Percentiles rank a stretch among this genome's conserved stretches.
Conservation (phyloP, 2,888 invertebrate genomes). For the Myopa tessellatipennis region DNA sequence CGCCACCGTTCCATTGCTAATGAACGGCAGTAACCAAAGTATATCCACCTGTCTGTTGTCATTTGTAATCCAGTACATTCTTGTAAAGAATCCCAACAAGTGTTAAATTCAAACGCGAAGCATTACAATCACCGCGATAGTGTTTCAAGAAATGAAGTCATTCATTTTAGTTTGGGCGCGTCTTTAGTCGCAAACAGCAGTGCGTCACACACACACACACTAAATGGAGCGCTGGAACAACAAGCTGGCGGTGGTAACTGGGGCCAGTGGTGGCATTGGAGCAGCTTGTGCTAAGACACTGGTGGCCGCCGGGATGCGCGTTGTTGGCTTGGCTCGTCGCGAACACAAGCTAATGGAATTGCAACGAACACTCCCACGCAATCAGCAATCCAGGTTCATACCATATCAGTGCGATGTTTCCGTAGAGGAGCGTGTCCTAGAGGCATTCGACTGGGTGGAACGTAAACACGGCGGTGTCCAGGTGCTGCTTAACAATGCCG, state of each 20-base stretch:
- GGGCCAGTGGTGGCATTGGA: slow-evolving; percentile 76
- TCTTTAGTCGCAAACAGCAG: not conserved
- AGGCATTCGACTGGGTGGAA: slow-evolving; percentile 71
- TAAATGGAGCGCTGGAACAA: slow-evolving; percentile 73
- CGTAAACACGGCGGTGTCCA: slow-evolving; percentile 70
- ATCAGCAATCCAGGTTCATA: slow-evolving; percentile 63
- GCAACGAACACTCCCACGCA: slow-evolving; percentile 52
- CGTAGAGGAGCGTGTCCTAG: slow-evolving; percentile 71
- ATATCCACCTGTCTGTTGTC: not conserved
- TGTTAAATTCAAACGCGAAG: slow-evolving; percentile 19
- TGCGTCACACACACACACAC: not conserved
- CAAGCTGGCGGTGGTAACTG: slow-evolving; percentile 75
- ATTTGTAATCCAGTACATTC: not conserved
- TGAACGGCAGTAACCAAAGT: not conserved
- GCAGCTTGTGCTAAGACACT: slow-evolving; percentile 69
- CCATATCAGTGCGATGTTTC: slow-evolving; percentile 71
- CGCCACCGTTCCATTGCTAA: slow-evolving; percentile 72
- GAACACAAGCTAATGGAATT: slow-evolving; percentile 64
- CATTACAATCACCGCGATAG: not conserved
- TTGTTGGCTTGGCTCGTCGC: slow-evolving; percentile 72
- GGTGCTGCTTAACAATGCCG: slow-evolving; percentile 73
- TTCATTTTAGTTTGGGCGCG: not conserved
- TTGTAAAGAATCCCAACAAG: slow-evolving; percentile 29
- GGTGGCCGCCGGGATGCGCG: slow-evolving; percentile 70
- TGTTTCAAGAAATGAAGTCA: not conserved